These are phyloP conservation scores for Psilopogon haemacephalus DNA, from an alignment of 2,113 vertebrate genomes.

Conservation along the genomic window DNA sequence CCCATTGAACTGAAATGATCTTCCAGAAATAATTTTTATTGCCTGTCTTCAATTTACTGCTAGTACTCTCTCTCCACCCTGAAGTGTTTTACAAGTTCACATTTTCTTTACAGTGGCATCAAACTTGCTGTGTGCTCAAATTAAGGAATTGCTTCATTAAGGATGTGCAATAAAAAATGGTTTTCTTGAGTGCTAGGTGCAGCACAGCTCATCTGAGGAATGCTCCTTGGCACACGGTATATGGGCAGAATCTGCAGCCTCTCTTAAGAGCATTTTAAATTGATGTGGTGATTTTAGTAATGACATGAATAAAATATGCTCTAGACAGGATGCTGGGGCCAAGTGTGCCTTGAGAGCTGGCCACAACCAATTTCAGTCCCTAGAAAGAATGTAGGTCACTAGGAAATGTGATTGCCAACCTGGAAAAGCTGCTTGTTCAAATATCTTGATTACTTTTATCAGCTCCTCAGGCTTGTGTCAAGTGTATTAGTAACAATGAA, in stretches of 20 bases:
- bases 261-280: constrained; percentile 24
- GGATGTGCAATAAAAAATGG: not conserved
- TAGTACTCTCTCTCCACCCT: not conserved
- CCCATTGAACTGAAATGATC: not conserved
- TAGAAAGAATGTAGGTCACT: constrained; percentile 25
- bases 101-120: not conserved
- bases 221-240: not conserved
- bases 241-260: not conserved
- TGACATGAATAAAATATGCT: constrained; percentile 41
- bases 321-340: constrained; percentile 7
- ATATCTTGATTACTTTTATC: too few species aligned
- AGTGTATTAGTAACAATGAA: too few species aligned
- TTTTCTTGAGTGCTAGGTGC: not conserved
- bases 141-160: not conserved
- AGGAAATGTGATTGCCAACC: not conserved
- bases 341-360: constrained; percentile 1
- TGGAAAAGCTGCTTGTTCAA: too few species aligned
- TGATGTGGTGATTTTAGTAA: not conserved
- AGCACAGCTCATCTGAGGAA: not conserved
- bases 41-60: not conserved
- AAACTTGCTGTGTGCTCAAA: not conserved
- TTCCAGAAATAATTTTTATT: not conserved
- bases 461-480: too few species aligned
- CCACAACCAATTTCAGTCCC: constrained; percentile 9
- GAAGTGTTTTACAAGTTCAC: not conserved